phyloP scores from a whole-genome alignment of 2,797 vertebrate species.

The Pipistrellus kuhlii region DNA sequence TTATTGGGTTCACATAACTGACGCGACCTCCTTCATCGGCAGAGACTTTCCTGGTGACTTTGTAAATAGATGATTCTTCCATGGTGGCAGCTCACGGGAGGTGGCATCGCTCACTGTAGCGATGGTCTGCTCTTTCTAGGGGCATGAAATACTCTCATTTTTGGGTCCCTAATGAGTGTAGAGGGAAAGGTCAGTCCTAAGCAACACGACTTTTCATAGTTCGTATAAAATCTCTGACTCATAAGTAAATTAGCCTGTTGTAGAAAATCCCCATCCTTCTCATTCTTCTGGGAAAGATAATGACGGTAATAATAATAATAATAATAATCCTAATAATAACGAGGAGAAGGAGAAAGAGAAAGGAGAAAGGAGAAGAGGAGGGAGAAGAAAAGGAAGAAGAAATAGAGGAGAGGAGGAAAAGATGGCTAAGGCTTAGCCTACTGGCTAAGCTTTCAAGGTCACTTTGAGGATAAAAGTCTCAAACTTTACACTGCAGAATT shows the following conservation, averaged over 20 bases:
- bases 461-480: neutral
- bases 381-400: neutral
- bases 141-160: neutral
- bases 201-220: slow-evolving; percentile 38
- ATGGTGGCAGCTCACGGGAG: neutral
- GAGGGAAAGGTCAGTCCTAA: neutral
- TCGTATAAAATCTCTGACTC: slow-evolving; percentile 59
- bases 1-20: neutral
- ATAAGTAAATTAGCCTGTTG: slow-evolving; percentile 48
- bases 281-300: slow-evolving; percentile 26
- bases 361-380: neutral
- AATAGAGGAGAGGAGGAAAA: neutral
- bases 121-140: neutral
- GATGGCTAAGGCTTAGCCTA: neutral
- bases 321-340: neutral
- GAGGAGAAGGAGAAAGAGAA: neutral
- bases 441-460: neutral
- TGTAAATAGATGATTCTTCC: neutral
- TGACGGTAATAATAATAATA: neutral
- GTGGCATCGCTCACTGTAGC: neutral
- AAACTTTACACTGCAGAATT: neutral
- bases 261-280: slow-evolving; percentile 14
- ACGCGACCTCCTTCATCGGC: neutral
- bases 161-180: slow-evolving; percentile 32
- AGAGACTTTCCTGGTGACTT: neutral